Base-by-base conservation (phyloP, 2,888 invertebrate genomes). In the Liposcelis brunnea region DNA sequence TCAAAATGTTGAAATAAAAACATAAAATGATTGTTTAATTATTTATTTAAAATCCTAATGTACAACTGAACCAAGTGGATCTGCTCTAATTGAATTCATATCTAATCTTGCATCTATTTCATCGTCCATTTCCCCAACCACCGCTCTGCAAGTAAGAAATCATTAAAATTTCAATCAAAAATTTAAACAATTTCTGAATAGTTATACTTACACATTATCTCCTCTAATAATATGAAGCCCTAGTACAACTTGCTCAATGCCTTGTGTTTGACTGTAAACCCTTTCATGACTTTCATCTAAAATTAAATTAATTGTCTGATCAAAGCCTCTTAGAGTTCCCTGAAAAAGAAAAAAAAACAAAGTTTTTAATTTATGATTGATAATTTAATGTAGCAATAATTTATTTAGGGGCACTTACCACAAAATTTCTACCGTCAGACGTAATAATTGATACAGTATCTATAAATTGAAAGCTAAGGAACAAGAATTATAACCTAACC, bases 231-330 rank as follows among this genome's bases (percentile, higher is more conserved):
- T 94, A 61, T 98, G 97, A 44, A 98, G 71, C 16, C 98, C 98
- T 37, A 99, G 72, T 47, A 93, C 87, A 47, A 98, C 94, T 65
- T 89, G 86, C 58, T 90, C 89, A 31, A 98, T 87, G 26, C 97
- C 97, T 53, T 83, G 75, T 1, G 81, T 77, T 8, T 83, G 78
- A 42, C 91, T 94, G 65, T 90, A 98, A n/a, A 98, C 94, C 56
- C 98, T 71, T 64, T 99, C 98, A 59, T 95, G 94, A 31, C 94
- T 93, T 64, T 98, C 97, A 59, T 97, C 95, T 51, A 98, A 68
- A 56, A 98, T 94, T 52, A 99, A 72, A 61, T 99, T 98, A 53
- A 97, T 91, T n/a, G 95, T 91, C 66, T 98, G 98, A 66, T 98
- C 98, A 65, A 94, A 98, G 26, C 98, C 98, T 64, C 95, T 95